Evolutionary conservation across 2,797 vertebrate genomes (phyloP), one percentile per base, ranked within the genome.

Genomic region (Carcharodon carcharias): DNA sequence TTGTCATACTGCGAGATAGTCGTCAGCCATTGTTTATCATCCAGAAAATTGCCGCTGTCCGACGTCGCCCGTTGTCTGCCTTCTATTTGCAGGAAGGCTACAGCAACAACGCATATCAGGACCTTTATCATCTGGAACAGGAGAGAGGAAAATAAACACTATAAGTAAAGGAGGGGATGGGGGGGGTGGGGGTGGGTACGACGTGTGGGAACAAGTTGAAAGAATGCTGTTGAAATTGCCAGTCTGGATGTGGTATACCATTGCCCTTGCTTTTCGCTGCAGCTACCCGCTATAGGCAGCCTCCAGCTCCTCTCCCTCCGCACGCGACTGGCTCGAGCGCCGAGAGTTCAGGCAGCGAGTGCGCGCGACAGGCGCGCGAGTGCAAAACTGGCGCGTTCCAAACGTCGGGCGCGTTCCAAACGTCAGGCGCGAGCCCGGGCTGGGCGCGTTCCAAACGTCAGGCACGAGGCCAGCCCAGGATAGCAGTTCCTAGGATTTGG

Each of bases 21-120:
- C 8, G 98, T 98, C 96, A 99, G 98, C 99, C 99, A 99, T 98
- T 98, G 98, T 97, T 99, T 98, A 97, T 99, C 99, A 97, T 99
- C 99, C 98, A 99, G 98, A 97, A 99, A 99, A 99, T 99, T 99
- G 96, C 98, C 98, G 98, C 98, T 98, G 98, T 99, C 98, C 96
- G 98, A 97, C 26, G 65, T 73, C 26, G 94, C 67, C 50, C 94
- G 65, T 23, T 95, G 94, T 23, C 94, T 95, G 94, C 94, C 94
- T 95, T 95, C 94, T 73, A 56, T 95, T 73, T 95, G 94, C 67
- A 95, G 45, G 54, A 95, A 97, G 96, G 98, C 98, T 97, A 98
- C 98, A 21, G 98, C 98, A 96, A 98, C 99, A 97, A 98, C 97
- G 97, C 98, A 98, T 97, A 98, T 97, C 96, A 98, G 96, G 97